phyloP scores from a whole-genome alignment of 2,797 vertebrate species.

The Chaetophractus vellerosus region DNA sequence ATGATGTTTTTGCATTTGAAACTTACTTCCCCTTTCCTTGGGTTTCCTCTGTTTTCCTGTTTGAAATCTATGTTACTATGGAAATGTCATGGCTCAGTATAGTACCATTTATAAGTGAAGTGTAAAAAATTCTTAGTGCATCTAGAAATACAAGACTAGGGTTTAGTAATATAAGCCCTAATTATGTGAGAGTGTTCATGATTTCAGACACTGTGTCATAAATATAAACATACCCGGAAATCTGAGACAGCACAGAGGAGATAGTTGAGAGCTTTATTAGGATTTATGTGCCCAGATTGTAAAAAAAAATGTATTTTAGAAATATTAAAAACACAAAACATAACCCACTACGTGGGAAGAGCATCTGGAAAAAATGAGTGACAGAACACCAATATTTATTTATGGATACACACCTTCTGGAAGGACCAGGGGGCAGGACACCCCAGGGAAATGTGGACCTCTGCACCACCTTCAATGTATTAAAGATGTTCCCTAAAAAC shows the following conservation, averaged over 20 bases:
- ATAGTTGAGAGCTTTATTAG: conserved; percentile 78
- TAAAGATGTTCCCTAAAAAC: conserved; percentile 53
- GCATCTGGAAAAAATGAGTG: conserved; percentile 79
- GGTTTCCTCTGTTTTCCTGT: conserved; percentile 78
- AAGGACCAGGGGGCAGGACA: conserved; percentile 13
- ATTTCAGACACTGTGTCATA: conserved; percentile 73
- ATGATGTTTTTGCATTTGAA: conserved; percentile 49
- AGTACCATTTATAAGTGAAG: conserved; percentile 80
- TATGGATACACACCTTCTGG: conserved; percentile 64
- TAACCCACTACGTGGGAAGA: conserved; percentile 67
- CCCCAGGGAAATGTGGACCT: conserved; percentile 55
- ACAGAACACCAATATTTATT: conserved; percentile 68
- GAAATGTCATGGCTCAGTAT: conserved; percentile 71
- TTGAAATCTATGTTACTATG: conserved; percentile 80
- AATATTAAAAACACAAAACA: conserved; percentile 80
- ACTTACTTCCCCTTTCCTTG: conserved; percentile 29
- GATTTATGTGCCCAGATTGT: conserved; percentile 72
- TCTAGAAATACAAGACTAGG: conserved; percentile 60
- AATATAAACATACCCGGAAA: conserved; percentile 73
- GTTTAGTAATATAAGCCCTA: conserved; percentile 70
- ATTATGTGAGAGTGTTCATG: conserved; percentile 74
- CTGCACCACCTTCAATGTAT: not conserved
- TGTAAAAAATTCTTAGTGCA: conserved; percentile 77
- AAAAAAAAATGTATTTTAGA: conserved; percentile 48
- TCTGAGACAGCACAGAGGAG: conserved; percentile 67